Conservation (phyloP, 2,797 vertebrate species). For the Mormyrops attenuatus region DNA sequence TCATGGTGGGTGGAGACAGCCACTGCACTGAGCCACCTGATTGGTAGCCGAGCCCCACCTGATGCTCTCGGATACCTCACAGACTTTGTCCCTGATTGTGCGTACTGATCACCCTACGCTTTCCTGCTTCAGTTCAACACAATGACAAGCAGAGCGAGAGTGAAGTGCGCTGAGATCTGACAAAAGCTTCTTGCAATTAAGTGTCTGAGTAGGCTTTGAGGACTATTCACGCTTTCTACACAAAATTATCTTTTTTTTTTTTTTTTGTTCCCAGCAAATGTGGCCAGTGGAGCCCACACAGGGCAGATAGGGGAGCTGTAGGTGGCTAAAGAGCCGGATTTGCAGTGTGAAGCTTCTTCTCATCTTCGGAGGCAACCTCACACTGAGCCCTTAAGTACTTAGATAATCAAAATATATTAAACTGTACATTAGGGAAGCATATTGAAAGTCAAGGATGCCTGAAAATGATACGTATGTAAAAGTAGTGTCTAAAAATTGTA, state of each 20-base stretch:
- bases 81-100: background rate
- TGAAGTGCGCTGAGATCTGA: background rate
- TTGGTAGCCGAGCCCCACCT: background rate
- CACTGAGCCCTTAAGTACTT: background rate
- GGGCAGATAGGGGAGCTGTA: background rate
- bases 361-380: background rate
- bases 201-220: background rate
- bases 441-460: constrained; percentile 1
- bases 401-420: background rate
- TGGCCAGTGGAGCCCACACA: background rate
- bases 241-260: background rate
- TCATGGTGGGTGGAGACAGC: background rate
- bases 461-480: background rate
- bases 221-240: background rate
- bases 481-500: background rate
- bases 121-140: background rate
- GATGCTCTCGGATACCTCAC: background rate
- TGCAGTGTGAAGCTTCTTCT: background rate
- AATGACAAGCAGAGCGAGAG: background rate
- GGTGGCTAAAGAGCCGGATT: background rate
- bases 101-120: background rate
- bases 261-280: background rate
- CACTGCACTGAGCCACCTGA: background rate
- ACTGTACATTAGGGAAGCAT: background rate
- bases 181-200: background rate